Conservation (phyloP, 2,888 invertebrate genomes). For the Tholera decimalis region DNA sequence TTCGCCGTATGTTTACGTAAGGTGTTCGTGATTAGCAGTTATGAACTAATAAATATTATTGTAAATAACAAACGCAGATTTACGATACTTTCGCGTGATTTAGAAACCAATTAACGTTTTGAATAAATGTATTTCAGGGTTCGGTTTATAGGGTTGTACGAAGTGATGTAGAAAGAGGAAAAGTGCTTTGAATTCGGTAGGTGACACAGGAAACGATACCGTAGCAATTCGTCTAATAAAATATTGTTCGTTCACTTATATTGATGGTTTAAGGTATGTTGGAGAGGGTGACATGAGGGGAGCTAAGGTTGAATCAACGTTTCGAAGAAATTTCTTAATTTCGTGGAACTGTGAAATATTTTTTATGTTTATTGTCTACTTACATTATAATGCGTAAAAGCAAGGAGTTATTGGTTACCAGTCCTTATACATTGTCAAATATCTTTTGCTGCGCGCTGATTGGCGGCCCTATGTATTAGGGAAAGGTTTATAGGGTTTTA, state of each 20-base stretch:
- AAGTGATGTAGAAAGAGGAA: slow-evolving; percentile 24
- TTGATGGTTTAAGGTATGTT: slow-evolving; percentile 5
- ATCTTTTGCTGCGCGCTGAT: neutral
- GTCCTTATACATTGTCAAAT: slow-evolving; percentile 1
- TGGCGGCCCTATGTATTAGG: slow-evolving; percentile 46
- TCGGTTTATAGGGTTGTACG: slow-evolving; percentile 51
- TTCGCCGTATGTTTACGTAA: slow-evolving; percentile 64
- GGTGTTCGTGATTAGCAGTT: slow-evolving; percentile 60
- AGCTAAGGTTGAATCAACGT: neutral
- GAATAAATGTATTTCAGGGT: slow-evolving; percentile 55
- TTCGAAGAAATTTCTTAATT: neutral
- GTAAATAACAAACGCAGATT: slow-evolving; percentile 62
- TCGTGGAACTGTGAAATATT: neutral
- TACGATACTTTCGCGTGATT: slow-evolving; percentile 68
- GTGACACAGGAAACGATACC: slow-evolving; percentile 42
- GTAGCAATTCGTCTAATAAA: slow-evolving; percentile 39
- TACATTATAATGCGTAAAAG: neutral
- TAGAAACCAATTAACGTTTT: slow-evolving; percentile 65
- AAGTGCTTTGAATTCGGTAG: slow-evolving; percentile 14
- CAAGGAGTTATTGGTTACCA: neutral
- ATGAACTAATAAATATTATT: slow-evolving; percentile 65
- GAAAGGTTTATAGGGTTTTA: slow-evolving; percentile 59
- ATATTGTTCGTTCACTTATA: slow-evolving; percentile 23
- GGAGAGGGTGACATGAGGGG: slow-evolving; percentile 7
- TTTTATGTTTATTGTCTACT: too few species aligned